phyloP scores from a whole-genome alignment of 2,888 invertebrate genomes.

The Lepidocyrtinus sp. region DNA sequence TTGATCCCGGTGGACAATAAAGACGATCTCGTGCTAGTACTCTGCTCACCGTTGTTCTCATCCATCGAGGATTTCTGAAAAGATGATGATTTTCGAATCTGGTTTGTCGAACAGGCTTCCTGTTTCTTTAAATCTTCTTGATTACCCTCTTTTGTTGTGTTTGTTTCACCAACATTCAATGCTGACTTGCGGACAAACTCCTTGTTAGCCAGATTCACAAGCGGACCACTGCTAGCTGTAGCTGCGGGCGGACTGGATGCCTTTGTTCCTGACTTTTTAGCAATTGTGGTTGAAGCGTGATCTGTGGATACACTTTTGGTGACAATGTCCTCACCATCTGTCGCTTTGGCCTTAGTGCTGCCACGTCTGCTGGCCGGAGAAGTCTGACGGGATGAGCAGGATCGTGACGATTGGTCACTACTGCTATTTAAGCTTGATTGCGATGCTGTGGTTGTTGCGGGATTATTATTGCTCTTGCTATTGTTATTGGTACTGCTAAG shows the following conservation, averaged over 20 bases:
- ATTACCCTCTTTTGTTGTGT: slow-evolving; percentile 68
- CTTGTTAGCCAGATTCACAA: slow-evolving; percentile 73
- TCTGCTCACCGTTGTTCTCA: slow-evolving; percentile 41
- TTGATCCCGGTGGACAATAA: slow-evolving; percentile 47
- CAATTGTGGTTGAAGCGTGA: slow-evolving; percentile 20
- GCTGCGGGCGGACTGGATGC: slow-evolving; percentile 36
- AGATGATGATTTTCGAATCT: slow-evolving; percentile 17
- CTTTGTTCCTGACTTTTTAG: slow-evolving; percentile 38
- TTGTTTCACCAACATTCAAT: slow-evolving; percentile 77
- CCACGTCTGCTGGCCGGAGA: slow-evolving; percentile 41
- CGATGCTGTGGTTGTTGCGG: slow-evolving; percentile 2
- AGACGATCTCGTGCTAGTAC: slow-evolving; percentile 34
- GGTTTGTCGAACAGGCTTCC: too few species aligned
- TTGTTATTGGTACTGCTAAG: slow-evolving; percentile 5
- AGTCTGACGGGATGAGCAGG: slow-evolving; percentile 52
- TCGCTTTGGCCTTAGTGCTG: slow-evolving; percentile 47
- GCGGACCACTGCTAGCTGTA: slow-evolving; percentile 32
- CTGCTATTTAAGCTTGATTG: slow-evolving; percentile 37
- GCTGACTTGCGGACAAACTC: slow-evolving; percentile 84
- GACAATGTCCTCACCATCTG: slow-evolving; percentile 35
- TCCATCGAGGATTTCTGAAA: slow-evolving; percentile 21
- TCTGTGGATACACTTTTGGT: slow-evolving; percentile 20
- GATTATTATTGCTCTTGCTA: slow-evolving; percentile 18
- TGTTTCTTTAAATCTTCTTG: slow-evolving; percentile 70
- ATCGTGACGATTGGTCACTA: slow-evolving; percentile 61